These are phyloP conservation scores for Cydia strobilella DNA, from an alignment of 1,140 invertebrate species.

Conservation along the genomic window DNA sequence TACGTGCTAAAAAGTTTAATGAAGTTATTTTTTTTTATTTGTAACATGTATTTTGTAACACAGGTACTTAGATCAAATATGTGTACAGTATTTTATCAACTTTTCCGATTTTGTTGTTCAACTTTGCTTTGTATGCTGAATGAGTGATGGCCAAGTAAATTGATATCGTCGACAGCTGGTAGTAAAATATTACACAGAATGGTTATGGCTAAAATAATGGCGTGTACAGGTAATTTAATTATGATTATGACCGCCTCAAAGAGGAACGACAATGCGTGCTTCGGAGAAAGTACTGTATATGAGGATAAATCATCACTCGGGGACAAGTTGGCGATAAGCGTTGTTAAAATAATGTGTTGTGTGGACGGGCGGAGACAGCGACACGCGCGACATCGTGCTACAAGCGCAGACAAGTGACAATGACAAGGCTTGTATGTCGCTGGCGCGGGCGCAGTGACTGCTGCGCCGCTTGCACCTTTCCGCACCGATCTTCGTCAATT, in stretches of 20 bases:
- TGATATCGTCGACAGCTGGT: constrained; percentile 12
- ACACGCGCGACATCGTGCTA: constrained; percentile 56
- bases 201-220: constrained; percentile 19
- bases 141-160: background rate
- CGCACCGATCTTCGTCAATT: background rate
- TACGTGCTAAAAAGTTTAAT: too few species aligned
- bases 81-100: too few species aligned
- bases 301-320: constrained; percentile 70
- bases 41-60: constrained; percentile 25
- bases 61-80: background rate
- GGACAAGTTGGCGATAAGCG: constrained; percentile 68
- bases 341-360: constrained; percentile 62
- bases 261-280: constrained; percentile 51
- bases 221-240: constrained; percentile 29
- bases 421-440: constrained; percentile 49
- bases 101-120: background rate
- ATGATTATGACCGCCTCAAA: constrained; percentile 47
- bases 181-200: constrained; percentile 23
- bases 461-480: background rate
- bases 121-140: background rate
- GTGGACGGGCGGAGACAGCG: constrained; percentile 44
- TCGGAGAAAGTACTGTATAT: constrained; percentile 56
- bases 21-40: too few species aligned
- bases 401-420: constrained; percentile 58
- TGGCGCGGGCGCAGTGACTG: background rate